Base-by-base conservation (phyloP, 2,797 vertebrate species). In the Molossus alvarezi region DNA sequence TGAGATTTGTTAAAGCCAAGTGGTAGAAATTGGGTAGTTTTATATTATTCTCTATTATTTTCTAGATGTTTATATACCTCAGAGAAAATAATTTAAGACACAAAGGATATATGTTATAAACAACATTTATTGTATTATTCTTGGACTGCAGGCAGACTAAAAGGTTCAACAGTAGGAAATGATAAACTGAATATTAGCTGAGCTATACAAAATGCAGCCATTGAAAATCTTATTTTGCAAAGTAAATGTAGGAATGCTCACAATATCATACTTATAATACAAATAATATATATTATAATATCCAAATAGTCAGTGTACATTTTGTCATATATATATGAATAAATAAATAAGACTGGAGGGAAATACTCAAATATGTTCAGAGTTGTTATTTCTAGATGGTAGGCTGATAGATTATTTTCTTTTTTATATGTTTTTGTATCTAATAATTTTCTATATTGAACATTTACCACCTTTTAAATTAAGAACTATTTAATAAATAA, bases 191-290 rank as follows among this genome's bases (percentile, higher is more conserved):
- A 67, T 91, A 69, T 91, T 91, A 29, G 37, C 84, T 84, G 71
- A 87, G 37, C 13, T 62, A 21, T 86, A 12, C 29, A 57, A 88
- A 45, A 79, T 87, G 33, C 1, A 88, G 13, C 41, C 77, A 37
- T 33, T 88, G 48, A 93, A 91, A 91, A 79, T 90, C 45, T 58
- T 89, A 82, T 55, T 60, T 90, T 77, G 37, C 91, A 87, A 79
- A 76, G 45, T 60, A 58, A 57, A 57, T 79, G 20, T 96, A 17
- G 20, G 29, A 72, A 79, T 51, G 33, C 23, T 62, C 9, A 60
- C 37, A 79, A 60, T 75, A 51, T 25, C 33, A 73, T 84, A 72
- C 64, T 64, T 51, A 27, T 81, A 58, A 41, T 62, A 41, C 13
- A 81, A 75, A 64, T 87, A 60, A 25, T 37, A 14, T 57, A 23